A percentile compares a stretch with the other conserved stretches of the same genome.
Conservation (phyloP, 2,113 vertebrate genomes). For the Eidolon helvum region DNA sequence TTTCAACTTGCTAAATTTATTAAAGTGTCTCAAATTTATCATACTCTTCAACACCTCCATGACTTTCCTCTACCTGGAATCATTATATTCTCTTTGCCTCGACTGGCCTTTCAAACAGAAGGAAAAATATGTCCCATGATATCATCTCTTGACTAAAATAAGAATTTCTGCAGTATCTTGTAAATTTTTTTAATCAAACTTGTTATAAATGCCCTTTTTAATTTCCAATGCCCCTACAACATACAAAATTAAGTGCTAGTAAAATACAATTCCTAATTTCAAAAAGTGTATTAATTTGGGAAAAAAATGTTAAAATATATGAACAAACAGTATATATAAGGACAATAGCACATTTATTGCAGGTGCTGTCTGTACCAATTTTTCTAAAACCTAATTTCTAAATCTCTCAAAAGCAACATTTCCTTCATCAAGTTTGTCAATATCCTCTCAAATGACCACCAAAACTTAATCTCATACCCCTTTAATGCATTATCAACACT, state of each 20-base stretch:
- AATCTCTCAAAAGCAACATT: conserved; percentile 8
- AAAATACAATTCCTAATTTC: not conserved
- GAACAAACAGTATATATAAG: not conserved
- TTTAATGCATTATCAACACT: conserved; percentile 50
- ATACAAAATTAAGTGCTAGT: not conserved
- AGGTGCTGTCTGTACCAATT: not conserved
- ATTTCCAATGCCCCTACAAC: not conserved
- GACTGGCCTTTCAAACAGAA: not conserved
- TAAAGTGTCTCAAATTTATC: not conserved
- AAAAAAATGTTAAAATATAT: not conserved
- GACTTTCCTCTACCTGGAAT: not conserved
- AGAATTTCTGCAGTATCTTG: not conserved
- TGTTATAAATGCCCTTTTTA: not conserved
- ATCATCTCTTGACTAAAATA: not conserved
- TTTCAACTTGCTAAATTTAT: not conserved
- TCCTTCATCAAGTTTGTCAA: conserved; percentile 25
- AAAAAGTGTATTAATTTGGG: not conserved
- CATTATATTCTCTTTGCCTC: not conserved
- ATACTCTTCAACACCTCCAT: not conserved
- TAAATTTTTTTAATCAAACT: not conserved
- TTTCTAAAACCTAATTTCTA: conserved; percentile 42
- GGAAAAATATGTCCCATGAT: not conserved
- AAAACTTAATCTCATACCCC: conserved; percentile 12
- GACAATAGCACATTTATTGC: not conserved
- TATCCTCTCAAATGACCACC: conserved; percentile 46